Base-by-base conservation (phyloP, 2,797 vertebrate species). In the Dendrocincla tyrannina region DNA sequence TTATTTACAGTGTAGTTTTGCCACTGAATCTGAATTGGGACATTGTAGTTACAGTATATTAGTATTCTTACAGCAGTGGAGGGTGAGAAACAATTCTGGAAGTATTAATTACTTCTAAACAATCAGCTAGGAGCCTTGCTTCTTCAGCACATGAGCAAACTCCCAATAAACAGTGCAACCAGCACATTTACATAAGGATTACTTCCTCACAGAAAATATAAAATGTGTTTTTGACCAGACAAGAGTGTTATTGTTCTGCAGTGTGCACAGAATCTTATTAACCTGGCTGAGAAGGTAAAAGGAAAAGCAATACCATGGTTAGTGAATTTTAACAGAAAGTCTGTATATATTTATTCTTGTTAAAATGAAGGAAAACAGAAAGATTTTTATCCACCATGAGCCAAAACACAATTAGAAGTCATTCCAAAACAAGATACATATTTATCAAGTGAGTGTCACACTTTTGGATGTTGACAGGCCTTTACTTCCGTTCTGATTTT, bases 311-410 rank as follows among this genome's bases (percentile, higher is more conserved):
- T 60, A 79, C 22, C 33, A 66, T 42, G 72, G 66, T 89, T 63
- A 88, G 28, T 76, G 28, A 87, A 87, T 94, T 94, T 79, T 89
- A 96, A 91, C 66, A 82, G 79, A 89, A 90, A 94, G 44, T 58
- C 67, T 89, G 32, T 73, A 72, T 47, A 58, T 13, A 74, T 37
- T 78, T 66, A 62, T 23, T 85, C 52, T 88, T 70, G 44, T 41
- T 50, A 79, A 91, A 96, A 64, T 27, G 1, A 91, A 92, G 47
- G 23, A 73, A 85, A 90, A 60, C 12, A 1, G 10, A 64, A 56
- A 56, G 16, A 20, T 15, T 52, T 23, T 60, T 30, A 41, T 16
- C 27, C 17, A 5, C 15, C 1, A 62, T 62, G 58, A 84, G 22
- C 30, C 50, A 78, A 79, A 86, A 87, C 17, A 81, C 55, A 81